Percentiles rank a stretch among this genome's conserved stretches.
These are phyloP conservation scores for Cephus runcator DNA, from an alignment of 2,888 invertebrate genomes.

Conservation along the genomic window DNA sequence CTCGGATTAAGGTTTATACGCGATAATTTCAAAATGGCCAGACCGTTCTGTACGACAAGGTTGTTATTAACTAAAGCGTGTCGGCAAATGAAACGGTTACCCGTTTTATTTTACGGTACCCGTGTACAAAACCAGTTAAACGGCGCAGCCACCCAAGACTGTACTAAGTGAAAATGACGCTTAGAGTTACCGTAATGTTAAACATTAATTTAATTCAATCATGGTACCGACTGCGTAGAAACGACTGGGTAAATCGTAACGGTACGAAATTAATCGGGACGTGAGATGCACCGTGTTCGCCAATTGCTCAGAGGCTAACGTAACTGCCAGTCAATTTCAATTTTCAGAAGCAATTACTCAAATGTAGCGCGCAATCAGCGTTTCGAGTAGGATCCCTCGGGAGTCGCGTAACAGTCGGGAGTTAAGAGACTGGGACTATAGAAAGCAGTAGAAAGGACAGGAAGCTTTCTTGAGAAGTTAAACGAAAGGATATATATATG, in stretches of 20 bases:
- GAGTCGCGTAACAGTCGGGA: background rate
- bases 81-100: slow-evolving; percentile 49
- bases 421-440: background rate
- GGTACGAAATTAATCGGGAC: slow-evolving; percentile 8
- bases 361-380: slow-evolving; percentile 17
- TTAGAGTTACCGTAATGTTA: slow-evolving; percentile 32
- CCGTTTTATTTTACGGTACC: slow-evolving; percentile 22
- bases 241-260: background rate
- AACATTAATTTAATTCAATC: slow-evolving; percentile 48
- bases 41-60: background rate
- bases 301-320: background rate
- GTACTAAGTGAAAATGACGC: slow-evolving; percentile 38
- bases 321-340: slow-evolving; percentile 38
- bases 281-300: background rate
- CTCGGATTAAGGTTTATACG: slow-evolving; percentile 51
- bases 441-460: background rate
- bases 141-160: background rate
- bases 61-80: slow-evolving; percentile 27
- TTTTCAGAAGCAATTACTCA: slow-evolving; percentile 49
- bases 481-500: background rate
- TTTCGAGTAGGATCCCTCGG: background rate
- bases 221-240: slow-evolving; percentile 13
- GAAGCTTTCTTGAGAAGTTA: background rate
- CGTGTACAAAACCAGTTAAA: background rate
- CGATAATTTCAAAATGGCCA: slow-evolving; percentile 40